phyloP scores from a whole-genome alignment of 2,797 vertebrate species.

The Astyanax mexicanus region DNA sequence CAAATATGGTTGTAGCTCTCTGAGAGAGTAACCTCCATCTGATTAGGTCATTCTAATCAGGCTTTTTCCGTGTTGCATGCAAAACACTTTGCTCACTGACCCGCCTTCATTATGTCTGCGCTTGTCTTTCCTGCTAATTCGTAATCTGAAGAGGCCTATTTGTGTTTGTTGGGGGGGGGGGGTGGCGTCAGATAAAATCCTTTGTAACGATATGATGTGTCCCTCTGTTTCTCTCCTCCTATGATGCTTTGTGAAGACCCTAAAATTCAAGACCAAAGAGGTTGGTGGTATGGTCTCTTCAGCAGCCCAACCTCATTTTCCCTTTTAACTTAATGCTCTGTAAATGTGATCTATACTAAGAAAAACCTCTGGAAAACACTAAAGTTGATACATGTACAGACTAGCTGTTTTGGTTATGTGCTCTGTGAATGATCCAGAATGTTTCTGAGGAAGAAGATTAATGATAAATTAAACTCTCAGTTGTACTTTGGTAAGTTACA shows the following conservation, averaged over 20 bases:
- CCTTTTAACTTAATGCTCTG: not conserved
- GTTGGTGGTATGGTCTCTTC: slow-evolving; percentile 80
- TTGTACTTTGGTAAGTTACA: not conserved
- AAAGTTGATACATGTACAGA: not conserved
- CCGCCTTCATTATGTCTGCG: slow-evolving; percentile 5
- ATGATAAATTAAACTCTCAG: too few species aligned
- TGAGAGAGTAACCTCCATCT: not conserved
- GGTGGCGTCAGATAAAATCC: too few species aligned
- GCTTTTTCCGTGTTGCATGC: slow-evolving; percentile 16
- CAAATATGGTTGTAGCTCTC: slow-evolving; percentile 9
- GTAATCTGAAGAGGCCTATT: not conserved
- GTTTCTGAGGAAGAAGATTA: too few species aligned
- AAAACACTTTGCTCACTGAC: not conserved
- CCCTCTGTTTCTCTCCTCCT: slow-evolving; percentile 75
- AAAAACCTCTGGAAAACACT: not conserved
- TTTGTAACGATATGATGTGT: slow-evolving; percentile 79
- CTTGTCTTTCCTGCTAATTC: slow-evolving; percentile 9
- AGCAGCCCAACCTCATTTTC: slow-evolving; percentile 18
- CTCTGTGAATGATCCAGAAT: not conserved
- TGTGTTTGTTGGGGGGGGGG: slow-evolving; percentile 36
- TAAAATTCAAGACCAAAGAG: slow-evolving; percentile 92
- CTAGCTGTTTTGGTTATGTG: not conserved
- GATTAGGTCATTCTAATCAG: slow-evolving; percentile 46
- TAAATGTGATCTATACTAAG: slow-evolving; percentile 1
- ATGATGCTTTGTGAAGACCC: slow-evolving; percentile 80